phyloP scores from a whole-genome alignment of 2,113 vertebrate species.

The Zapornia atra region DNA sequence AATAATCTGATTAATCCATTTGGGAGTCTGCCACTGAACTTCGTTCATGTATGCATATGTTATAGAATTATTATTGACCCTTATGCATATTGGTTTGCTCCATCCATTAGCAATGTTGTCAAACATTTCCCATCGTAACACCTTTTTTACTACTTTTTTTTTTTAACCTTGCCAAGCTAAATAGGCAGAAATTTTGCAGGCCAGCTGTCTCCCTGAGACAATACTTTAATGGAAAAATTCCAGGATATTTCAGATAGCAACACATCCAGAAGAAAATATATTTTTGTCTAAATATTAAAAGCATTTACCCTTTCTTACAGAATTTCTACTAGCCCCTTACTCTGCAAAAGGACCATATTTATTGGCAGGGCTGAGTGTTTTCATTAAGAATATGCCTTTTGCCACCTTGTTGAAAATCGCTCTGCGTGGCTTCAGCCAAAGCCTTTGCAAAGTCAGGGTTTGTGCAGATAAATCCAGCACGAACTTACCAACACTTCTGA shows the following conservation, averaged over 20 bases:
- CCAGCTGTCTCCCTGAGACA: neutral
- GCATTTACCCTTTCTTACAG: neutral
- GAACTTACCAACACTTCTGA: neutral
- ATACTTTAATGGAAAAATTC: neutral
- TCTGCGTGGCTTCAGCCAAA: neutral
- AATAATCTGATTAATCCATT: neutral
- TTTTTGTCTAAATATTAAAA: neutral
- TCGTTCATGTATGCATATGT: neutral
- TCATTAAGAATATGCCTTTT: neutral
- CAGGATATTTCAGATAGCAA: neutral
- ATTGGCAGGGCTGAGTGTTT: neutral
- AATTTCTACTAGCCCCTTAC: neutral
- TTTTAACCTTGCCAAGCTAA: neutral
- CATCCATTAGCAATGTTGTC: neutral
- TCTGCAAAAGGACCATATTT: neutral
- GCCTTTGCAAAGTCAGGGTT: neutral
- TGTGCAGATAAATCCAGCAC: neutral
- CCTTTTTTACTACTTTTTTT: neutral
- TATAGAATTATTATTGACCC: neutral
- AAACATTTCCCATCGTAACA: neutral
- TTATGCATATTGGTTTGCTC: neutral
- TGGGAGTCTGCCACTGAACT: constrained; percentile 19
- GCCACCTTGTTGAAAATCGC: neutral
- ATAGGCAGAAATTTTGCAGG: neutral
- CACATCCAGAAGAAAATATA: neutral